A percentile compares a stretch with the other conserved stretches of the same genome.
phyloP scores from a whole-genome alignment of 2,113 vertebrate genomes.

The Centropristis striata region DNA sequence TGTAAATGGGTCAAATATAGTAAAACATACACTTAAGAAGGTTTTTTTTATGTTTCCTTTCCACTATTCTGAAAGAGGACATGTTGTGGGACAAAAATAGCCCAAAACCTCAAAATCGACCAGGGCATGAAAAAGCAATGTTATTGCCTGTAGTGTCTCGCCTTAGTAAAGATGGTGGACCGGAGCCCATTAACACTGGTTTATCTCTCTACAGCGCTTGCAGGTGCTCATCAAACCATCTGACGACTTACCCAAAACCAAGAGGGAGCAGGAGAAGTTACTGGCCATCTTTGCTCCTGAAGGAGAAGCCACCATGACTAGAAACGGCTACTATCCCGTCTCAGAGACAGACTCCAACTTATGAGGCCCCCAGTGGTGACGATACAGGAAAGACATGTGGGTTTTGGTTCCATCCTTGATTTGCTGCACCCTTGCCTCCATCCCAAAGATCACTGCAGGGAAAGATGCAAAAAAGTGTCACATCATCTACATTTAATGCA shows the following conservation, averaged over 20 bases:
- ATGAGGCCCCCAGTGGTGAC: slow-evolving; percentile 48
- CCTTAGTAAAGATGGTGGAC: not conserved
- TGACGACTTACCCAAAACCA: slow-evolving; percentile 83
- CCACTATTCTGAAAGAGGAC: no score
- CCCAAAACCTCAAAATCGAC: no score
- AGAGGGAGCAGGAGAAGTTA: slow-evolving; percentile 81
- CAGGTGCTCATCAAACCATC: slow-evolving; percentile 78
- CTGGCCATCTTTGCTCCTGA: slow-evolving; percentile 79
- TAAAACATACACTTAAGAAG: no score
- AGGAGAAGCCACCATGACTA: slow-evolving; percentile 31
- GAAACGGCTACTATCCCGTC: slow-evolving; percentile 74
- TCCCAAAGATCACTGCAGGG: slow-evolving; percentile 22
- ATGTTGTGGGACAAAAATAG: no score
- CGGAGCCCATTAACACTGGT: not conserved
- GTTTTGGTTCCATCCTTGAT: slow-evolving; percentile 11
- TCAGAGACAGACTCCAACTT: slow-evolving; percentile 76
- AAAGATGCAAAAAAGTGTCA: slow-evolving; percentile 1
- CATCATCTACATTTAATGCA: slow-evolving; percentile 6
- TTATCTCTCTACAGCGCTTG: slow-evolving; percentile 73
- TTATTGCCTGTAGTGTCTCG: no score
- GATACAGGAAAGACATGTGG: slow-evolving; percentile 3
- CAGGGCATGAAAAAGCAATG: no score
- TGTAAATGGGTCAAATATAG: no score
- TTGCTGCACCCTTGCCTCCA: slow-evolving; percentile 25
- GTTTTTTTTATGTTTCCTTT: no score